Base-by-base conservation (phyloP, 1,140 invertebrate genomes). In the Andrena cerasifolii region DNA sequence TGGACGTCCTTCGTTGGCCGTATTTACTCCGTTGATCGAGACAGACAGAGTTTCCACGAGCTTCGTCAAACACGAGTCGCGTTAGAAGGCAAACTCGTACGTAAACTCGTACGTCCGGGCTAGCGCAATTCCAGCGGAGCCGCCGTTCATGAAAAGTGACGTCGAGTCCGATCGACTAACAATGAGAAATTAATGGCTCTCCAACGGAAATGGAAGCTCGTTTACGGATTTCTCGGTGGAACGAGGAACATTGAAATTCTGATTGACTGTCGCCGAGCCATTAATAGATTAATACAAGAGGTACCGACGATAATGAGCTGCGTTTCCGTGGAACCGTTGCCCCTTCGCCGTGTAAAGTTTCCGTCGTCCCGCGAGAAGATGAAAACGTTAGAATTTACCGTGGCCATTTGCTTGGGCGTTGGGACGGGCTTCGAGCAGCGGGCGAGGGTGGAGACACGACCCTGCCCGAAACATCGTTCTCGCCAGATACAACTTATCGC, bases 381-480 rank as follows among this genome's bases (percentile, higher is more conserved):
- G 26, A 49, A 31, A 43, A 45, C 26, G 31, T 80, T 70, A 80
- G n/a, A n/a, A n/a, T 70, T 79, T 75, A 68, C 21, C 49, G 49
- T 53, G 26, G 7, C 36, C 24, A n/a, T 67, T 59, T 36, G 26
- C 10, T 10, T 21, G 14, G 26, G 40, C 33, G 33, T 31, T 26
- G 28, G n/a, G n/a, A n/a, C n/a, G n/a, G 45, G 8, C 8, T 53
- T 14, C 18, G 10, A 24, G n/a, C 31, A 36, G 43, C 36, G 56
- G 14, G 47, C 68, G 76, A 73, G 7, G 1, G 12, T 18, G 24
- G 0, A 16, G 12, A 1, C 54, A 53, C 62, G 51, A 70, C 72
- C 61, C 61, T 31, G 16, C 53, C 16, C n/a, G 5, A 16, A 36
- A 58, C 53, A 33, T 49, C 59, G 10, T 21, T 36, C 49, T 40